Evolutionary conservation across 2,113 vertebrate genomes (phyloP), one percentile per base, ranked within the genome.

Genomic region (Callorhinus ursinus): DNA sequence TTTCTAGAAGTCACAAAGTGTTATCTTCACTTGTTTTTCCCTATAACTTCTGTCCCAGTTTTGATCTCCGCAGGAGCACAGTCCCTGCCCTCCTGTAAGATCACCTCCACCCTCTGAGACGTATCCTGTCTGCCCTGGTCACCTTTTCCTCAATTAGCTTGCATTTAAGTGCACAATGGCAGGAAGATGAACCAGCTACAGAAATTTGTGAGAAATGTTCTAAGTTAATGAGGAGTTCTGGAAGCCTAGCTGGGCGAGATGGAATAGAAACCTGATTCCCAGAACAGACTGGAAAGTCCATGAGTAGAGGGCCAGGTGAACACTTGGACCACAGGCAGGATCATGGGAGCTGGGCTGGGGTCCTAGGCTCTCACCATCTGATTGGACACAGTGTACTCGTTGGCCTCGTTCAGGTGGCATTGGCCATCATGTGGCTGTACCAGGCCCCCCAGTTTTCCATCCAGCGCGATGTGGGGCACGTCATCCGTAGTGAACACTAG

Each of bases 401-500:
- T 99, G 93, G 98, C 98, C 53, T 99, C 99, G 0, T 99, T 98
- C 36, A 99, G 99, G 99, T 99, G 99, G 95, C 99, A 99, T 87
- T 98, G 98, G 39, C 99, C 99, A 0, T 99, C 99, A 0, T 99
- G 99, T 0, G 99, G 99, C 96, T 99, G 99, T n/a, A 99, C 99
- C 53, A 99, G 98, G 2, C 99, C 99, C 1, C 99, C 99, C 59
- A 99, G 98, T 95, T 99, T 99, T 42, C 99, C 99, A 24, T 99
- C 99, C 98, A 99, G 98, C 2, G 99, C 99, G 1, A 99, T 99
- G 98, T 99, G 99, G 18, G 99, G 99, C 24, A 99, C 99, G 0
- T 99, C 99, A 0, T 99, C 99, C 0, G 99, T 99, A 2, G 99
- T 99, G 92, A 99, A 99, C 72, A 99, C 99, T 98, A 99, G 98